Conservation (phyloP, 1,140 invertebrate genomes). For the Anastatus disparis region DNA sequence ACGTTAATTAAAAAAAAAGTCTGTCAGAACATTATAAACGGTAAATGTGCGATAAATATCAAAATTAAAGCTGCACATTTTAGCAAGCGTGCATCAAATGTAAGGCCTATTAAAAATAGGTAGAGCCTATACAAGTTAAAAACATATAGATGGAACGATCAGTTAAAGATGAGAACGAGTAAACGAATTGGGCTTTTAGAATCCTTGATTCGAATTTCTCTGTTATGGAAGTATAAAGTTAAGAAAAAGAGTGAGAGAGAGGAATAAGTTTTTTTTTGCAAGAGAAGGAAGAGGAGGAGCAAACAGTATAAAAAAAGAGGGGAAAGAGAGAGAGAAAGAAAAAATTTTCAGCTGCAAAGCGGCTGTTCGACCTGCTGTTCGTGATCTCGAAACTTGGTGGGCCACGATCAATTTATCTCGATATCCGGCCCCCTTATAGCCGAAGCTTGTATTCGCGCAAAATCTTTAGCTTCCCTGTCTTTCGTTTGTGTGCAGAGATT, state of each 20-base stretch:
- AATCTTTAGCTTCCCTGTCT: neutral
- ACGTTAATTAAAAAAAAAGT: slow-evolving; percentile 7
- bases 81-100: neutral
- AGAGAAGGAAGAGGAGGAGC: slow-evolving; percentile 12
- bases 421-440: slow-evolving; percentile 37
- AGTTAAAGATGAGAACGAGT: neutral
- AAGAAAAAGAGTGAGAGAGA: slow-evolving; percentile 7
- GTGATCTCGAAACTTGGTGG: slow-evolving; percentile 42
- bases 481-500: too few species aligned
- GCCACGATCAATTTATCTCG: slow-evolving; percentile 49
- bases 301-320: neutral
- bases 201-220: slow-evolving; percentile 27
- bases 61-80: slow-evolving; percentile 13
- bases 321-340: neutral
- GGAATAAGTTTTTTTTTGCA: too few species aligned
- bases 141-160: slow-evolving; percentile 32
- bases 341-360: slow-evolving; percentile 18
- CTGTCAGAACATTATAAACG: slow-evolving; percentile 21
- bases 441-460: too few species aligned
- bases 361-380: slow-evolving; percentile 17
- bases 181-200: too few species aligned
- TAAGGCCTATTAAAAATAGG: slow-evolving; percentile 28
- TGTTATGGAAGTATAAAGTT: slow-evolving; percentile 13
- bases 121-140: neutral
- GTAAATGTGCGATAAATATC: slow-evolving; percentile 36